Conservation (phyloP, 2,797 vertebrate species). For the Clarias fuscus region DNA sequence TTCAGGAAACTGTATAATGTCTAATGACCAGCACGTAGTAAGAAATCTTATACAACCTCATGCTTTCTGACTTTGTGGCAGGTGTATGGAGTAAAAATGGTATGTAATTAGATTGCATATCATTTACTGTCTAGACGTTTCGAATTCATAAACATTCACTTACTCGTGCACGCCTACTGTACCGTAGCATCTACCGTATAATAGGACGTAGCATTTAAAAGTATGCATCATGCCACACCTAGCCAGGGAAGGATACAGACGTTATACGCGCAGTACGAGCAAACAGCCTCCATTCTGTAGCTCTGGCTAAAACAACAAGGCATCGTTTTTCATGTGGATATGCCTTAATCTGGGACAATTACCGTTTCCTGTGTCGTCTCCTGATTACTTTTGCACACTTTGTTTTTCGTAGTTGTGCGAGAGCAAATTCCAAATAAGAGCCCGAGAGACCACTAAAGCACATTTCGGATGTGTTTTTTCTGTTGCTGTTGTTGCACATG, state of each 20-base stretch:
- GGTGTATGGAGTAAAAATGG: neutral
- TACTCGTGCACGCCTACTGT: constrained; percentile 30
- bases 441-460: constrained; percentile 24
- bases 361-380: neutral
- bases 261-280: neutral
- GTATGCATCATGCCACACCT: neutral
- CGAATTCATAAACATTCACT: neutral
- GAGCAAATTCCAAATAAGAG: constrained; percentile 22
- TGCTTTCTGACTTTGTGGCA: neutral
- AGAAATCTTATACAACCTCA: neutral
- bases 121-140: neutral
- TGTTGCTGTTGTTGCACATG: constrained; percentile 10
- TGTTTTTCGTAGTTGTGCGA: neutral
- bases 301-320: neutral
- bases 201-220: constrained; percentile 10
- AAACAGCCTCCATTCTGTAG: neutral
- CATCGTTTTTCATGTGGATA: neutral
- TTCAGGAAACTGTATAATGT: neutral
- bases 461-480: constrained; percentile 27
- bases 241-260: constrained; percentile 19
- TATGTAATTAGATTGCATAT: neutral
- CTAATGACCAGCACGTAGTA: neutral
- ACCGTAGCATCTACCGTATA: neutral
- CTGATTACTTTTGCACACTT: neutral
- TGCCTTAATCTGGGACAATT: constrained; percentile 1